Percentiles rank a stretch among this genome's conserved stretches.
Evolutionary conservation across 2,113 vertebrate species (phyloP).

Genomic region (Aramus guarauna): DNA sequence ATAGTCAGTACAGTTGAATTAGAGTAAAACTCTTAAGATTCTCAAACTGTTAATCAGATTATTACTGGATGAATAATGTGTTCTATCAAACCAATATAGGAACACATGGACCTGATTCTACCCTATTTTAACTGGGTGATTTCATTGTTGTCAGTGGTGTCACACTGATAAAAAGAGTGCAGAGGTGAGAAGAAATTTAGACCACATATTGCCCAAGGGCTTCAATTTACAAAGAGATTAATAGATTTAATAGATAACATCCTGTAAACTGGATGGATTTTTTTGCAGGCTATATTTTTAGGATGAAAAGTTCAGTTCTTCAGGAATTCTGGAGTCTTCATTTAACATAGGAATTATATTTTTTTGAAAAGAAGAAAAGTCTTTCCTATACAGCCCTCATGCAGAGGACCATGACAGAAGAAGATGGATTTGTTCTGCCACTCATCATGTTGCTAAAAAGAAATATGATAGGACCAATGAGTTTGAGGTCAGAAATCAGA

Average conservation of each 20-base stretch:
- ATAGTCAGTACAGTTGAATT: neutral
- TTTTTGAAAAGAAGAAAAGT: neutral
- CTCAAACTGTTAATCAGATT: neutral
- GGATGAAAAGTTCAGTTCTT: neutral
- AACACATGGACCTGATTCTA: neutral
- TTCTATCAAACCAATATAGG: neutral
- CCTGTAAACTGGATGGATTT: neutral
- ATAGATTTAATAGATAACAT: neutral
- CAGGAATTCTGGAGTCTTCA: neutral
- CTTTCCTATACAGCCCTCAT: neutral
- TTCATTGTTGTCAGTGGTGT: neutral
- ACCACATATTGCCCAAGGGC: neutral
- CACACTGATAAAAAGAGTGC: neutral
- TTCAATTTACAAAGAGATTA: neutral
- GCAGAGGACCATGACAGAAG: neutral
- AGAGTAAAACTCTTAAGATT: neutral
- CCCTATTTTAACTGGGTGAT: neutral
- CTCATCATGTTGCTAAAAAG: neutral
- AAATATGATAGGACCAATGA: neutral
- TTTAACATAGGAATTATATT: neutral
- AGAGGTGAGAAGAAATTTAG: neutral
- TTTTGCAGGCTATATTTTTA: neutral
- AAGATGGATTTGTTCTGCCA: neutral
- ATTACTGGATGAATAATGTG: neutral
- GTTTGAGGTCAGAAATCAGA: neutral